These are phyloP conservation scores for Microtus richardsoni DNA, from an alignment of 2,113 vertebrate species.

Conservation along the genomic window DNA sequence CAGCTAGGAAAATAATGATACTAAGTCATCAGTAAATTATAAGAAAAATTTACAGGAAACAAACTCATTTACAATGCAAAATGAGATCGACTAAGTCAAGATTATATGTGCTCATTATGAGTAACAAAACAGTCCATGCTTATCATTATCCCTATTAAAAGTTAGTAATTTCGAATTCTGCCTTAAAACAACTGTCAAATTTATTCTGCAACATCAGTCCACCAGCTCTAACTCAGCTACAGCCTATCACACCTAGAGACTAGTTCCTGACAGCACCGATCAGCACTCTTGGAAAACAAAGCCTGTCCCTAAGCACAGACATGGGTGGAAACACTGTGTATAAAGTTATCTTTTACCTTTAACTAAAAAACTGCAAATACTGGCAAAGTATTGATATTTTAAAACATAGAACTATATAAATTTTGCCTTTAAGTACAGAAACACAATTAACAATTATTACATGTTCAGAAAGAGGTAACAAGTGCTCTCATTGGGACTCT, in stretches of 20 bases:
- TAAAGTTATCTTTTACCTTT: not conserved
- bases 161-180: conserved; percentile 24
- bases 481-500: not conserved
- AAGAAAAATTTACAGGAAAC: conserved; percentile 45
- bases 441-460: not conserved
- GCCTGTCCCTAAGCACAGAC: not conserved
- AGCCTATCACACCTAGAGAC: not conserved
- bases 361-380: not conserved
- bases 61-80: conserved; percentile 40
- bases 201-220: not conserved
- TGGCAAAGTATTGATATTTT: not conserved
- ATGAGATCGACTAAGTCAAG: not conserved
- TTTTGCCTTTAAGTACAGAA: conserved; percentile 6
- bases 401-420: not conserved
- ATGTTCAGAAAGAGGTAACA: not conserved
- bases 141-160: not conserved
- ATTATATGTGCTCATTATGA: not conserved
- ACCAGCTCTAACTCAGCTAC: not conserved
- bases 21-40: not conserved
- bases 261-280: not conserved
- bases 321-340: not conserved
- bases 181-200: not conserved
- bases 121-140: not conserved
- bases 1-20: conserved; percentile 8
- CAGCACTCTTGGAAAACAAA: not conserved